Evolutionary conservation across 2,888 invertebrate species (phyloP).

Genomic region (Agriopis marginaria): DNA sequence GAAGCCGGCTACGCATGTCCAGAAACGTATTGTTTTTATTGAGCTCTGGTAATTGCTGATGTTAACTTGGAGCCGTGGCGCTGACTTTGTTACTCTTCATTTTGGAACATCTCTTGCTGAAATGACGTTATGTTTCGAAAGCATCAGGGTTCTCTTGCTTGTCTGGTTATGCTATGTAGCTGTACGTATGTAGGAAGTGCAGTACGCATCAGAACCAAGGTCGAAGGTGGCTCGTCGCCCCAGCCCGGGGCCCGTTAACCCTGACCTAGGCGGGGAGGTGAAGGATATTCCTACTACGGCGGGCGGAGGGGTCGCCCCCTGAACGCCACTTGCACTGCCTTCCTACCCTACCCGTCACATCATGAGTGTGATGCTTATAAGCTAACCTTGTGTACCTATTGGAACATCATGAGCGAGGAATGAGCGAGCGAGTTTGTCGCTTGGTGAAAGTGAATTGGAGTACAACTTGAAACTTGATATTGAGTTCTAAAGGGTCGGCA

Average conservation of each 20-base stretch:
- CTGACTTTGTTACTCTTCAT: not conserved
- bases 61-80: constrained; percentile 19
- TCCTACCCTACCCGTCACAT: constrained; percentile 70
- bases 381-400: constrained; percentile 43
- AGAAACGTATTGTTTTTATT: constrained; percentile 67
- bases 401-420: constrained; percentile 13
- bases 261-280: constrained; percentile 84
- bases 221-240: constrained; percentile 81
- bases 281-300: constrained; percentile 83
- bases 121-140: not conserved
- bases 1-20: constrained; percentile 82
- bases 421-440: not conserved
- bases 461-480: not conserved
- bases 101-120: not conserved
- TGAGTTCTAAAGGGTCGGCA: no score
- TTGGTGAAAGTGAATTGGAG: constrained; percentile 15
- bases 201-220: constrained; percentile 77
- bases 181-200: constrained; percentile 56
- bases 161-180: constrained; percentile 1
- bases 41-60: constrained; percentile 51
- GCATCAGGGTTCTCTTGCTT: not conserved
- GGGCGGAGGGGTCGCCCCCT: constrained; percentile 59
- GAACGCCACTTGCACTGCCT: constrained; percentile 78
- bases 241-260: constrained; percentile 82
- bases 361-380: constrained; percentile 53